A percentile compares a stretch with the other conserved stretches of the same genome.
Conservation (phyloP, 2,113 vertebrate species). For the Origma solitaria region DNA sequence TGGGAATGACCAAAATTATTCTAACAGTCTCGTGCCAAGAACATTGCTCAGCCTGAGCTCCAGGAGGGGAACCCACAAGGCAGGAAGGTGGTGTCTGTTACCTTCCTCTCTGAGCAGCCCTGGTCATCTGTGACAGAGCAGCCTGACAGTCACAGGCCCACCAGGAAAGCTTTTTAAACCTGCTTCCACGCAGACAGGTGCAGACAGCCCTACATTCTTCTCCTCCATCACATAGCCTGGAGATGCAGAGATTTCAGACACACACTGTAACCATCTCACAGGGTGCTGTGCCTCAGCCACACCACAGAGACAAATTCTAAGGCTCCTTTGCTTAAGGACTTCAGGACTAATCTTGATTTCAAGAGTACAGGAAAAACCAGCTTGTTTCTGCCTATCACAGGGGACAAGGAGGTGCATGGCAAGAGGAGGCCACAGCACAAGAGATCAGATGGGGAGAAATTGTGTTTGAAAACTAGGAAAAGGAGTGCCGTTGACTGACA, state of each 20-base stretch:
- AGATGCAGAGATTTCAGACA: background rate
- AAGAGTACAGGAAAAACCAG: background rate
- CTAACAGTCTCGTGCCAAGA: background rate
- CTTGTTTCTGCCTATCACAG: background rate
- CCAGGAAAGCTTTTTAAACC: background rate
- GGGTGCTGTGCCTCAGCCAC: background rate
- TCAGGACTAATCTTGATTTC: background rate
- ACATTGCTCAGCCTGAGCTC: background rate
- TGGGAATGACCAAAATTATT: background rate
- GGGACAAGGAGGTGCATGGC: background rate
- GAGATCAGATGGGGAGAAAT: background rate
- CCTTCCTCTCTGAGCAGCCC: background rate
- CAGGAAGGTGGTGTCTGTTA: background rate
- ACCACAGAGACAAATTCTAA: background rate
- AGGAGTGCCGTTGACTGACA: background rate
- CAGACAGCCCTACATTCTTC: background rate
- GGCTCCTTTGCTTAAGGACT: background rate
- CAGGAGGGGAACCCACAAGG: background rate
- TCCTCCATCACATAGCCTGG: background rate
- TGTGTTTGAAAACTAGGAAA: background rate
- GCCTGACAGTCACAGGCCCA: background rate
- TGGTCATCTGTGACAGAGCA: background rate
- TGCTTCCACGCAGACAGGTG: rapidly evolving
- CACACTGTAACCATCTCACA: background rate
- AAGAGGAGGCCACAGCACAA: background rate